phyloP scores from a whole-genome alignment of 2,888 invertebrate genomes.

The Heliconius cydno region DNA sequence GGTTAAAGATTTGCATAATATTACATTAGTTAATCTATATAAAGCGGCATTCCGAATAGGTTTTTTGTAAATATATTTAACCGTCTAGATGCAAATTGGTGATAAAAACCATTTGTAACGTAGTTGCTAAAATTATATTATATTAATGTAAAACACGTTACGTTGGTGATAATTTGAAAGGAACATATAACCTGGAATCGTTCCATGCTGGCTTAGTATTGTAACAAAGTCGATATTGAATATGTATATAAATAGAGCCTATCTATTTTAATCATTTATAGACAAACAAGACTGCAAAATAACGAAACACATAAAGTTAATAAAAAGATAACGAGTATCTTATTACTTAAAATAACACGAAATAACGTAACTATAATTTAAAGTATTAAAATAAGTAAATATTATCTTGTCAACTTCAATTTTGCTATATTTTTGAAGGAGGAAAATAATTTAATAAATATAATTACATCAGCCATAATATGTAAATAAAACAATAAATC shows the following conservation, averaged over 20 bases:
- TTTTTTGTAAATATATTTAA: constrained; percentile 14
- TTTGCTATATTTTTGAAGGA: not conserved
- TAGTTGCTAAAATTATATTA: not conserved
- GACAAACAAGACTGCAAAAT: not conserved
- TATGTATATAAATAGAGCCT: not conserved
- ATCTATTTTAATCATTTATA: not conserved
- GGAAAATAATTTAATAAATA: not conserved
- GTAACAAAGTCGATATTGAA: not conserved
- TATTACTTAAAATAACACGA: not conserved
- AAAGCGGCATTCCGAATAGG: constrained; percentile 6
- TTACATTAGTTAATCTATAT: constrained; percentile 5
- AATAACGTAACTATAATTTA: not conserved
- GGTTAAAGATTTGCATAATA: constrained; percentile 12
- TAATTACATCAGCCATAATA: not conserved
- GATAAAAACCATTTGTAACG: constrained; percentile 7
- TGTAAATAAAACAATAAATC: not conserved
- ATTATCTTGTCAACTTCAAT: not conserved
- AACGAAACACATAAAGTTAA: not conserved
- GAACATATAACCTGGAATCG: not conserved
- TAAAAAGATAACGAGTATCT: not conserved
- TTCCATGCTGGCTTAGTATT: not conserved
- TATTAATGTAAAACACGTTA: not conserved
- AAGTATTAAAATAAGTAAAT: not conserved
- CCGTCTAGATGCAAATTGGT: constrained; percentile 6
- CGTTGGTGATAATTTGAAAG: not conserved